Base-by-base conservation (phyloP, 1,140 invertebrate species). In the Penaeus indicus region DNA sequence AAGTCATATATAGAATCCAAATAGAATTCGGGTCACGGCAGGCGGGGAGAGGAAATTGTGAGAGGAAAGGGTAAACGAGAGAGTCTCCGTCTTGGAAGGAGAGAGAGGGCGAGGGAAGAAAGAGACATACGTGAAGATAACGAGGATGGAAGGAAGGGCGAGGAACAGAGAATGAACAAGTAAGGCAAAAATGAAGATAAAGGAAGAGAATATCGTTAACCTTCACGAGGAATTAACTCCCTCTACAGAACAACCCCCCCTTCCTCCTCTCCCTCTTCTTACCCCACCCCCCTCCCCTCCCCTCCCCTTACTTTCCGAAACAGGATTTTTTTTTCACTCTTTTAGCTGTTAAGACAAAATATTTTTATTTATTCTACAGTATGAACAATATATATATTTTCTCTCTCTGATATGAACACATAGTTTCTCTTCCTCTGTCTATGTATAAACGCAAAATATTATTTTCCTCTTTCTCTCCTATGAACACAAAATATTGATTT, bases 101-200 rank as follows among this genome's bases (percentile, higher is more conserved):
- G 22, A 54, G 79, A 81, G 8, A 54, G 79, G 61, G 22, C 27
- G 38, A 47, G 78, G 60, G 78, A 42, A 47, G 25, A 77, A 19
- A 10, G 10, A 77, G 75, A 77, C 19, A 22, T 42, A 42, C 38
- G 38, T 42, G 38, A 4, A 42, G 38, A 42, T 42, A 42, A 61
- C n/a, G 27, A 16, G 60, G 27, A 69, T 62, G 25, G 63, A 64
- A 62, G 32, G 54, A 62, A 42, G 38, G 54, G 54, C 11, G 54
- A 54, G 16, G 54, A 54, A 54, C 11, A 32, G 60, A 82, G 61
- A 27, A 62, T n/a, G 62, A 82, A 62, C n/a, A 54, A 82, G 60
- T 63, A 82, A 62, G 64, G 60, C 62, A 54, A 82, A 62, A 82
- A 32, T 38, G 80, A 82, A 82, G 80, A 64, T n/a, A 82, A 62